Base-by-base conservation (phyloP, 2,888 invertebrate genomes). In the Teinopalpus imperialis region DNA sequence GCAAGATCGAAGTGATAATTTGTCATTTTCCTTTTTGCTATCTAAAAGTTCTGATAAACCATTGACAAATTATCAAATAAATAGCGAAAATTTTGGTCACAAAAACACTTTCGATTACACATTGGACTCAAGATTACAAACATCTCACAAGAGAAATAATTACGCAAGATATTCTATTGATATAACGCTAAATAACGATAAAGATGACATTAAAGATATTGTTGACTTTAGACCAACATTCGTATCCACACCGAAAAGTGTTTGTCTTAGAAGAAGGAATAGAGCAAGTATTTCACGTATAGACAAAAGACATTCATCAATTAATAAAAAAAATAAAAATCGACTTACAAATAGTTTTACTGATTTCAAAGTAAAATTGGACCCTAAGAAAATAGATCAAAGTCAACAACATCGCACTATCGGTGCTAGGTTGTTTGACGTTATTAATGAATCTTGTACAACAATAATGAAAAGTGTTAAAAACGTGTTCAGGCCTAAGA, bases 361-460 rank as follows among this genome's bases (percentile, higher is more conserved):
- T 3, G 23, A 23, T 1, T 14, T 14, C 7, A 31, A 36, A 30
- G 12, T 23, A 13, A 37, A 31, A 31, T 6, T 5, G 6, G 27
- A 37, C 26, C 8, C 26, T 1, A 43, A 44, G 7, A 47, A 31
- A 7, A 39, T 14, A 2, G n/a, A 37, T 8, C 12, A 18, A 31
- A 44, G 7, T 16, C 7, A 40, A 3, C 52, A 44, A 32, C 56
- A 54, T 20, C 48, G 44, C 34, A 57, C 63, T 1, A 52, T 83
- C 21, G 66, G 78, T 26, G 59, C 69, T 0, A 70, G 74, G 48
- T 57, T 86, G 7, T 63, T 85, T 20, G 63, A 70, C 29, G 76
- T 67, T 4, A 69, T 86, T 23, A 86, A 86, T 32, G 75, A 75
- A 14, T 80, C 86, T 0, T 86, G 81, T 48, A 73, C 75, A 7